These are phyloP conservation scores for Myzus persicae DNA, from an alignment of 1,140 invertebrate genomes.

Conservation along the genomic window DNA sequence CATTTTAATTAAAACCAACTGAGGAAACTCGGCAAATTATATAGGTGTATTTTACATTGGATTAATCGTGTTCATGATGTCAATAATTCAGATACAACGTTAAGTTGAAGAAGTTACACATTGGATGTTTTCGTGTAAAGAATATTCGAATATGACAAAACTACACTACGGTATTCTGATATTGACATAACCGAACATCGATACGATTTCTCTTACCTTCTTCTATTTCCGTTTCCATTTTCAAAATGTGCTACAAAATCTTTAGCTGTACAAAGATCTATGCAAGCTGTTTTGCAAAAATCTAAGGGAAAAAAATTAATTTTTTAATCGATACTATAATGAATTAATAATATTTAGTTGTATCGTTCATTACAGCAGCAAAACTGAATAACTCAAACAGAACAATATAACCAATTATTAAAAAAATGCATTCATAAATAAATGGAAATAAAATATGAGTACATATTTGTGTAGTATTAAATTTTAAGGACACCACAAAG, in stretches of 20 bases:
- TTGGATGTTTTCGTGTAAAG: not conserved
- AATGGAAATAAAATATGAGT: not conserved
- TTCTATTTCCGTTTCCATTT: not conserved
- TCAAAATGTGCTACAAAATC: not conserved
- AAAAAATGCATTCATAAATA: not conserved
- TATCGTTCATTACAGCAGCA: not conserved
- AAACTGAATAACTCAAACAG: not conserved
- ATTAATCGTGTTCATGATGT: not conserved
- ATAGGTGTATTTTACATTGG: not conserved
- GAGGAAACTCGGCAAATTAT: not conserved
- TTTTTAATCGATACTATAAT: not conserved
- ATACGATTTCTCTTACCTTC: not conserved
- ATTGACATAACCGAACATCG: not conserved
- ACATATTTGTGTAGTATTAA: not conserved
- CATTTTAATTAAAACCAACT: not conserved
- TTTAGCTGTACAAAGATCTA: not conserved
- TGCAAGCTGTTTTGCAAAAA: not conserved
- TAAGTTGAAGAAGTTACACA: not conserved
- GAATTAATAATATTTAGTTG: not conserved
- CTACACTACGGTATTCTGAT: not conserved
- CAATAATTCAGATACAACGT: not conserved
- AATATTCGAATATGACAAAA: not conserved
- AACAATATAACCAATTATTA: not conserved
- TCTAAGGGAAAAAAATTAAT: not conserved
- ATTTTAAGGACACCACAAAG: not conserved